Percentiles rank a stretch among this genome's conserved stretches.
Evolutionary conservation across 2,797 vertebrate genomes (phyloP).

Genomic region (Basileuterus tristriatus): DNA sequence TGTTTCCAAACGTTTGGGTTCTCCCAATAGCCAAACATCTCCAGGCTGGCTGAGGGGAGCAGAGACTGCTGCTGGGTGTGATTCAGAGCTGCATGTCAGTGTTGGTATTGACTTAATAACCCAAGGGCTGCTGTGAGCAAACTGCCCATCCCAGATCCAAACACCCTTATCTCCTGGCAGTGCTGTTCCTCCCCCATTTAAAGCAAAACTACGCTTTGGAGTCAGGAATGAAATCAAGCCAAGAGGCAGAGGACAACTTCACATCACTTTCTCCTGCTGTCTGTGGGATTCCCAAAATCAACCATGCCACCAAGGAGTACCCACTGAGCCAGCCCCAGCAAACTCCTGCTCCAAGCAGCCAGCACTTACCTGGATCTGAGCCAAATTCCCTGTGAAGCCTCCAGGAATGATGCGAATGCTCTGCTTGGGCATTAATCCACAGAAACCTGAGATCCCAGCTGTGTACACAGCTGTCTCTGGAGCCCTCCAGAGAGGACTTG

Average conservation of each 20-base stretch:
- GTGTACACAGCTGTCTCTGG: accelerated
- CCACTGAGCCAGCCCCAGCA: accelerated
- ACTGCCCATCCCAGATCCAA: constrained; percentile 19
- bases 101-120: not conserved
- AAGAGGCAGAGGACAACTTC: not conserved
- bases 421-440: accelerated
- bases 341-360: not conserved
- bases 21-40: not conserved
- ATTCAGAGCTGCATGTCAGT: not conserved
- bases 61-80: not conserved
- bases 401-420: accelerated
- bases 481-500: not conserved
- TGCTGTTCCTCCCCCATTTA: not conserved
- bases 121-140: not conserved
- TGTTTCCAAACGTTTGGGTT: not conserved
- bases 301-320: accelerated
- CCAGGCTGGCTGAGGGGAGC: not conserved
- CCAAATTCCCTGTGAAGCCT: not conserved
- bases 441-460: accelerated
- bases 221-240: not conserved
- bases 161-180: constrained; percentile 27
- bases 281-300: not conserved
- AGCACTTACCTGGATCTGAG: not conserved
- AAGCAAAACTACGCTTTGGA: not conserved
- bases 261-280: not conserved